Conservation (phyloP, 2,888 invertebrate genomes). For the Phaedon cochleariae region DNA sequence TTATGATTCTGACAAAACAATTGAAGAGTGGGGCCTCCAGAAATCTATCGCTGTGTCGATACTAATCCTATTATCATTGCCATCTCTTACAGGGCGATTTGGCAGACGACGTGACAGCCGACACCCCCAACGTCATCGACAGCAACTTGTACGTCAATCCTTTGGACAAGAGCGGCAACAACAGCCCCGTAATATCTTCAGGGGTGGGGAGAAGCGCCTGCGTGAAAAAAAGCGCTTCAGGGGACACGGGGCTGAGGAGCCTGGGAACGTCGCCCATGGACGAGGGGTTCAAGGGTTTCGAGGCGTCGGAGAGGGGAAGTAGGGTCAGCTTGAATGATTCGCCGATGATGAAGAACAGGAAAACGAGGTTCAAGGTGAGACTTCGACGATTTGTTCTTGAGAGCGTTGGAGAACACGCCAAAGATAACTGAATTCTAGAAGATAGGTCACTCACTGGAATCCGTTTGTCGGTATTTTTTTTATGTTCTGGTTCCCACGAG, state of each 20-base stretch:
- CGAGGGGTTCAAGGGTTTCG: conserved; percentile 64
- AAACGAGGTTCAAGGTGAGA: conserved; percentile 83
- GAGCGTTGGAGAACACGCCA: too few species aligned
- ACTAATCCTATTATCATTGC: too few species aligned
- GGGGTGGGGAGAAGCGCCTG: conserved; percentile 44
- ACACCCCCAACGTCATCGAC: conserved; percentile 63
- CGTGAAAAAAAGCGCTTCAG: conserved; percentile 83
- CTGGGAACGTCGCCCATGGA: conserved; percentile 69
- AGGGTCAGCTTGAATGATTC: conserved; percentile 72
- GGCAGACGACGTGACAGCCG: conserved; percentile 59
- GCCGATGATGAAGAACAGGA: conserved; percentile 81
- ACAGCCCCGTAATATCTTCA: conserved; percentile 60
- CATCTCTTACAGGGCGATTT: conserved; percentile 61
- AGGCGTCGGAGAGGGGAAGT: conserved; percentile 62
- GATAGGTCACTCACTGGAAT: too few species aligned
- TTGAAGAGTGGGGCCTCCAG: too few species aligned
- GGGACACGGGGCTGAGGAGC: conserved; percentile 77
- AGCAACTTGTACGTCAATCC: conserved; percentile 91
- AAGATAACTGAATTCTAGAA: too few species aligned
- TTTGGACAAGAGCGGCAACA: conserved; percentile 70
- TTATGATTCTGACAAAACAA: too few species aligned
- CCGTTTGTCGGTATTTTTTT: too few species aligned
- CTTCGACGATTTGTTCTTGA: too few species aligned
- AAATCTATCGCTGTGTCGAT: too few species aligned
- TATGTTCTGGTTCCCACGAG: too few species aligned